A percentile compares a stretch with the other conserved stretches of the same genome.
Conservation (phyloP, 2,888 invertebrate species). For the Orchesellides sinensis region DNA sequence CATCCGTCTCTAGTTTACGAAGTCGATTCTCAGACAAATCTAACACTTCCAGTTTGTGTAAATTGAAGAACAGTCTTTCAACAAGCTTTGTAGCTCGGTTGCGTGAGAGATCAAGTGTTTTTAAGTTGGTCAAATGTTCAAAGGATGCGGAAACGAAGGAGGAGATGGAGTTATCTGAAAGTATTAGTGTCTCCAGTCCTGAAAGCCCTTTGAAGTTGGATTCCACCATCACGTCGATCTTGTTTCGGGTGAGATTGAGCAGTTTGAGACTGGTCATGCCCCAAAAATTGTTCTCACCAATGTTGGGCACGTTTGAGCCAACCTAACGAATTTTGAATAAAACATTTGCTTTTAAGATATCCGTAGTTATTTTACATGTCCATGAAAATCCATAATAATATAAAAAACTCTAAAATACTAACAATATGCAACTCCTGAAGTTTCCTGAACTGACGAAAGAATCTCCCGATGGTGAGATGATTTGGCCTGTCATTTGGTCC, state of each 20-base stretch:
- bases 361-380: too few species aligned
- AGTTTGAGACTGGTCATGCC: slow-evolving; percentile 81
- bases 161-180: slow-evolving; percentile 86
- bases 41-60: slow-evolving; percentile 84
- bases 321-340: slow-evolving; percentile 66
- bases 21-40: slow-evolving; percentile 87
- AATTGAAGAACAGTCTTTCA: slow-evolving; percentile 85
- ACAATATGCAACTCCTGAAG: slow-evolving; percentile 86
- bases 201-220: slow-evolving; percentile 88
- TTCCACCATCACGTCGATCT: slow-evolving; percentile 83
- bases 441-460: slow-evolving; percentile 80
- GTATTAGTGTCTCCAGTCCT: slow-evolving; percentile 84
- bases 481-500: slow-evolving; percentile 82
- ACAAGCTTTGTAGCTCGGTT: slow-evolving; percentile 84
- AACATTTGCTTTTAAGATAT: slow-evolving; percentile 9
- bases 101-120: slow-evolving; percentile 82
- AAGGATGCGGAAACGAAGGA: slow-evolving; percentile 83
- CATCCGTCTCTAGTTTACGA: slow-evolving; percentile 86
- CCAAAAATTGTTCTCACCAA: slow-evolving; percentile 89
- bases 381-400: too few species aligned
- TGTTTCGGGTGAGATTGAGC: slow-evolving; percentile 86
- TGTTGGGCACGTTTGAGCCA: slow-evolving; percentile 84
- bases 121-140: slow-evolving; percentile 84
- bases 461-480: slow-evolving; percentile 84
- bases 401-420: slow-evolving; percentile 75